Percentiles rank a stretch among this genome's conserved stretches.
phyloP scores from a whole-genome alignment of 2,113 vertebrate genomes.

The Tragelaphus buxtoni region DNA sequence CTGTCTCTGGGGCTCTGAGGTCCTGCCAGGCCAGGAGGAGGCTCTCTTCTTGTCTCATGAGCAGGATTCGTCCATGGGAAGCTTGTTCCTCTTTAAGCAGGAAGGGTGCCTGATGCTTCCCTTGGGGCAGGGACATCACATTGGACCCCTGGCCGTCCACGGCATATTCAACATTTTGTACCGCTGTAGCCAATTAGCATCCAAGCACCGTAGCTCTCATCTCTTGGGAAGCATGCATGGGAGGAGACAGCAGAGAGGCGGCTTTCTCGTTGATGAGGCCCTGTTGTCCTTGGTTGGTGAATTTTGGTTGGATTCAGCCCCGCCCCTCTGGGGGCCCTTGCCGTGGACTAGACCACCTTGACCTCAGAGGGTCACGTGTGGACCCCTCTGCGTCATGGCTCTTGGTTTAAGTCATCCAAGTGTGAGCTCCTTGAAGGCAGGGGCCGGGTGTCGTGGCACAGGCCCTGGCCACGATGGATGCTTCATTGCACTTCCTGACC shows the following conservation, averaged over 20 bases:
- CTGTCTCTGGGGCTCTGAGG: not conserved
- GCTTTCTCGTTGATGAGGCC: too few species aligned
- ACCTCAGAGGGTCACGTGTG: rapidly evolving
- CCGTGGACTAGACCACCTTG: not conserved
- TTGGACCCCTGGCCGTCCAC: rapidly evolving
- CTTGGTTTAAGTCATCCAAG: not conserved
- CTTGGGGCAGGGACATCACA: rapidly evolving
- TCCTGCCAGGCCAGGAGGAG: not conserved
- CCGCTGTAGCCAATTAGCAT: rapidly evolving
- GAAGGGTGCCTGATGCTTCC: rapidly evolving
- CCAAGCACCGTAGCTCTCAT: rapidly evolving
- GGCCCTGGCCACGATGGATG: rapidly evolving
- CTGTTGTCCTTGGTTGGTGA: not conserved
- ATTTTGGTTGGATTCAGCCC: not conserved
- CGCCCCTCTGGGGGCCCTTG: rapidly evolving
- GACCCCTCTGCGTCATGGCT: rapidly evolving
- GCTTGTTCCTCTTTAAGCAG: not conserved
- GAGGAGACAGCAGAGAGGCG: rapidly evolving
- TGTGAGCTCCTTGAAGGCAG: not conserved
- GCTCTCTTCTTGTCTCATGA: rapidly evolving
- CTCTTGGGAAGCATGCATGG: rapidly evolving
- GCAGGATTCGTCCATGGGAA: not conserved
- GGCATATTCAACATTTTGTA: rapidly evolving
- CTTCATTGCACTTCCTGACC: rapidly evolving
- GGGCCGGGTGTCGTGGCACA: not conserved